These are phyloP conservation scores for Anneissia japonica DNA, from an alignment of 35 echinoderm and acorn worm genomes.

Conservation along the genomic window DNA sequence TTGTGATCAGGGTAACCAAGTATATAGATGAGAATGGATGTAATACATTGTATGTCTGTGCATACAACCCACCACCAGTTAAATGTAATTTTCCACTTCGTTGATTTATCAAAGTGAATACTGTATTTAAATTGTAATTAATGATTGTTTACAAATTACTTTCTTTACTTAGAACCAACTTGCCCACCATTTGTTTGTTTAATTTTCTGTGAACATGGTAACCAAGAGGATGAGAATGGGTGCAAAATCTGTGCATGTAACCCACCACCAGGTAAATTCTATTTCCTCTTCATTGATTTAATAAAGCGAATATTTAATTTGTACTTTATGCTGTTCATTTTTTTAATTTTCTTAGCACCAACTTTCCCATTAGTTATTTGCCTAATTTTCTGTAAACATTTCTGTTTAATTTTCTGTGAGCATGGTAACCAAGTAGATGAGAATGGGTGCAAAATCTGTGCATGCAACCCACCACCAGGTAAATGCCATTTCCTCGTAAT, in stretches of 20 bases:
- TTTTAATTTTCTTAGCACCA: no score
- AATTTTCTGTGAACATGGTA: slow-evolving; percentile 35
- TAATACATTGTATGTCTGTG: background rate
- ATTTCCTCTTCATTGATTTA: no score
- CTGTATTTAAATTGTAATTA: no score
- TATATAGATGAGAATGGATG: slow-evolving; percentile 40
- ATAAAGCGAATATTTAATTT: no score
- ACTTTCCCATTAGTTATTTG: slow-evolving; percentile 22
- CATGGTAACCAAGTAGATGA: slow-evolving; percentile 43
- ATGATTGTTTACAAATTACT: no score
- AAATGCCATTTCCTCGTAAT: no score
- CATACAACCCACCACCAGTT: background rate
- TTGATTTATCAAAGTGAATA: no score
- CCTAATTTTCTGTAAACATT: slow-evolving; percentile 18
- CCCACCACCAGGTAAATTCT: no score
- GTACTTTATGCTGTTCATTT: no score
- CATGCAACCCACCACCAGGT: slow-evolving; percentile 49
- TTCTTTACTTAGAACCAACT: no score
- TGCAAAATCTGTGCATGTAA: slow-evolving; percentile 14
- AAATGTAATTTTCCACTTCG: background rate
- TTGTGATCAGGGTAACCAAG: slow-evolving; percentile 42
- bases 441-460: slow-evolving; percentile 39
- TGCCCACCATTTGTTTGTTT: slow-evolving; percentile 33
- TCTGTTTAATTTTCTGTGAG: slow-evolving; percentile 28
- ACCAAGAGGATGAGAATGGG: slow-evolving; percentile 33